Evolutionary conservation across 2,113 vertebrate genomes (phyloP).

Genomic region (Sturnus vulgaris): DNA sequence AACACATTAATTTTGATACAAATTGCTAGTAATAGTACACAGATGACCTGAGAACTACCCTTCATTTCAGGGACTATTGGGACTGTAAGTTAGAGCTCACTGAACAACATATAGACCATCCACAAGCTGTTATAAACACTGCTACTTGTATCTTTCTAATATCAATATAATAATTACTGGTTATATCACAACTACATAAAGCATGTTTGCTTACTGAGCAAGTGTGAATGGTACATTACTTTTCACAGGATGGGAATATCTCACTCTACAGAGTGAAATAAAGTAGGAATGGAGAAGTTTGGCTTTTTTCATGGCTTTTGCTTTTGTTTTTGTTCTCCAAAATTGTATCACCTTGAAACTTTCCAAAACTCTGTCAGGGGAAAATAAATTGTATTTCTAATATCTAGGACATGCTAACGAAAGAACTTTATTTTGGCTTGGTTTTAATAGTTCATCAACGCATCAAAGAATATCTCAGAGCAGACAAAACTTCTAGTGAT

Average conservation of each 20-base stretch:
- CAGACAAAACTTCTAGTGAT: background rate
- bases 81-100: background rate
- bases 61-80: background rate
- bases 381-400: background rate
- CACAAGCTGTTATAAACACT: background rate
- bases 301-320: background rate
- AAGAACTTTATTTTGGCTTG: background rate
- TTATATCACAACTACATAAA: background rate
- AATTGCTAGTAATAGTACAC: background rate
- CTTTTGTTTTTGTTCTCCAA: background rate
- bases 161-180: background rate
- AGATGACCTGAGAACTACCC: background rate
- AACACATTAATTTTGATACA: background rate
- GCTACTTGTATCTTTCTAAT: background rate
- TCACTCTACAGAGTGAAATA: background rate
- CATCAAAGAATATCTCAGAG: background rate
- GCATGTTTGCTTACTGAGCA: background rate
- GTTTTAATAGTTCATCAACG: background rate
- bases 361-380: background rate
- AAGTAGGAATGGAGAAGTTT: background rate
- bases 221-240: background rate
- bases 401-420: background rate
- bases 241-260: background rate
- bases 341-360: background rate
- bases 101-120: background rate